These are phyloP conservation scores for Geotrupes spiniger DNA, from an alignment of 2,888 invertebrate genomes.

Conservation along the genomic window DNA sequence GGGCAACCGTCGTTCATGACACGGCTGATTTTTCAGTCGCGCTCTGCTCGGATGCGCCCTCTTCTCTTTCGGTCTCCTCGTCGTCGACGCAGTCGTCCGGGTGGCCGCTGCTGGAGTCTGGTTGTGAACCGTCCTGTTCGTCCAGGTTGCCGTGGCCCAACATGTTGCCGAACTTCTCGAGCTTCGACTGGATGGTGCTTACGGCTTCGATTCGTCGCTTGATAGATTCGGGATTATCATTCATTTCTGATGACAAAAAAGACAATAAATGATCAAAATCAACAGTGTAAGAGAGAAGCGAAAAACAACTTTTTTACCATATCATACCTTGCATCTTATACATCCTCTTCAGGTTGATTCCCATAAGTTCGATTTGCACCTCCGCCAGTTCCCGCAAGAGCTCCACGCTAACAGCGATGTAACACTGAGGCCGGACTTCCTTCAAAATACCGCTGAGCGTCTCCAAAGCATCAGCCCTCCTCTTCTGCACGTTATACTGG, in stretches of 20 bases:
- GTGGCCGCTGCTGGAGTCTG: slow-evolving; percentile 1
- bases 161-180: slow-evolving; percentile 34
- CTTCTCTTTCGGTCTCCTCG: slow-evolving; percentile 11
- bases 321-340: slow-evolving; percentile 37
- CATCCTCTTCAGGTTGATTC: slow-evolving; percentile 58
- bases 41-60: not conserved
- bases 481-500: slow-evolving; percentile 59
- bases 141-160: slow-evolving; percentile 26
- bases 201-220: slow-evolving; percentile 35
- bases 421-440: slow-evolving; percentile 56
- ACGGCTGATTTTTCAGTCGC: not conserved
- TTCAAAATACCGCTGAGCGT: slow-evolving; percentile 56
- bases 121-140: slow-evolving; percentile 13
- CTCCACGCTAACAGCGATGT: slow-evolving; percentile 50
- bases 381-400: slow-evolving; percentile 57
- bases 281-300: slow-evolving; percentile 3
- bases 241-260: slow-evolving; percentile 11
- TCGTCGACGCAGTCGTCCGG: slow-evolving; percentile 11
- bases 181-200: slow-evolving; percentile 33
- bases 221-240: slow-evolving; percentile 26
- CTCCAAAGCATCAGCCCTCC: slow-evolving; percentile 59
- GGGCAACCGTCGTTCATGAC: not conserved
- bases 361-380: slow-evolving; percentile 62
- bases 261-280: too few relatives aligned
- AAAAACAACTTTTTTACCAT: slow-evolving; percentile 3